Evolutionary conservation across 2,888 invertebrate genomes (phyloP).

Genomic region (Zaprionus lineosus): DNA sequence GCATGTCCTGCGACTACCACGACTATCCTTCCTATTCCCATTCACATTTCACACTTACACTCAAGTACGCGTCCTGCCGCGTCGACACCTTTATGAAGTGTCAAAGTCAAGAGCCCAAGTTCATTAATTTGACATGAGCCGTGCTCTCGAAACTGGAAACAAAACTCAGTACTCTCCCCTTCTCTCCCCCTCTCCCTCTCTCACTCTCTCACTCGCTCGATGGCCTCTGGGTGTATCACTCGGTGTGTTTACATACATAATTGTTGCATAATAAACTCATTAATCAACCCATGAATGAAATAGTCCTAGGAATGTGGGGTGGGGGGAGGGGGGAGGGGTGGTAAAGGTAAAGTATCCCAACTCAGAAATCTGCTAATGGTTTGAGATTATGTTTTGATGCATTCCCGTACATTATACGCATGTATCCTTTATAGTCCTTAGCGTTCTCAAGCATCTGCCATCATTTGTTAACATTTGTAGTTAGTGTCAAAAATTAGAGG

Average conservation of each 20-base stretch:
- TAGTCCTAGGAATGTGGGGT: no score
- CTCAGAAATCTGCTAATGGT: slow-evolving; percentile 60
- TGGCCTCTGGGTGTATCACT: no score
- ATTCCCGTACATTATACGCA: no score
- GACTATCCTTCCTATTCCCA: slow-evolving; percentile 13
- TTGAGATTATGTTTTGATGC: slow-evolving; percentile 58
- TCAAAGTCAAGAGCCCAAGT: slow-evolving; percentile 71
- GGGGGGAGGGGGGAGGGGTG: slow-evolving; percentile 14
- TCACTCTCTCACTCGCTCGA: no score
- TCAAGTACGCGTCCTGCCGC: slow-evolving; percentile 41
- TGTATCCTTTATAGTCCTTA: background rate
- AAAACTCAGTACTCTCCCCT: slow-evolving; percentile 46
- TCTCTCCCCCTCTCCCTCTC: no score
- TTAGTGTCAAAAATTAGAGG: slow-evolving; percentile 3
- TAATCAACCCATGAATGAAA: slow-evolving; percentile 66
- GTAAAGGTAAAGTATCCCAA: background rate
- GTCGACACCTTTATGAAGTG: slow-evolving; percentile 78
- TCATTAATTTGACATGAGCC: slow-evolving; percentile 76
- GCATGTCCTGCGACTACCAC: slow-evolving; percentile 23
- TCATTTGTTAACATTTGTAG: slow-evolving; percentile 54
- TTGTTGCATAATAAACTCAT: slow-evolving; percentile 79
- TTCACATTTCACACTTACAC: slow-evolving; percentile 5
- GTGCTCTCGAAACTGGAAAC: slow-evolving; percentile 66
- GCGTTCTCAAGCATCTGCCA: slow-evolving; percentile 49
- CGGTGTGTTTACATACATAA: slow-evolving; percentile 71